phyloP scores from a whole-genome alignment of 2,113 vertebrate genomes.

The Corythoichthys intestinalis region DNA sequence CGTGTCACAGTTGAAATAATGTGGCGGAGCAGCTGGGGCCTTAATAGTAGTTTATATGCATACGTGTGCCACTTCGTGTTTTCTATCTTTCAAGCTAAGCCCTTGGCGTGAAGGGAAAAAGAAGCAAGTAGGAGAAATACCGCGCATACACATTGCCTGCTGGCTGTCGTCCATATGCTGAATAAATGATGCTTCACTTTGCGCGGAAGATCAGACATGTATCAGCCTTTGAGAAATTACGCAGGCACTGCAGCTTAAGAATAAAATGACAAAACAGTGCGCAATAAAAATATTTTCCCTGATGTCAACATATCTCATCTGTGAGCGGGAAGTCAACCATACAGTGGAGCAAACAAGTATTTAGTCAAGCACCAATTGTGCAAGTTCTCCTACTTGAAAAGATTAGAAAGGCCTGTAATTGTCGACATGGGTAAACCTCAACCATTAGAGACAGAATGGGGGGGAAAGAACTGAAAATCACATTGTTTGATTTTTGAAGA shows the following conservation, averaged over 20 bases:
- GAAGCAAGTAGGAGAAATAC: background rate
- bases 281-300: background rate
- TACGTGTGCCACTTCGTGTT: constrained; percentile 5
- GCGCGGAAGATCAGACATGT: constrained; percentile 26
- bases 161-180: constrained; percentile 45
- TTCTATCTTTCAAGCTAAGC: constrained; percentile 1
- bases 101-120: background rate
- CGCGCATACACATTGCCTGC: constrained; percentile 2
- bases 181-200: constrained; percentile 41
- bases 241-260: constrained; percentile 7
- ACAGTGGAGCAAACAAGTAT: too few species aligned
- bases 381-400: too few species aligned
- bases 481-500: too few species aligned
- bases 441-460: too few species aligned
- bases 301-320: background rate
- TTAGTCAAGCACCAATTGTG: too few species aligned
- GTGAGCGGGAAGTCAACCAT: background rate
- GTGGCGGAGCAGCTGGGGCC: constrained; percentile 13
- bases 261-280: background rate
- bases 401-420: too few species aligned
- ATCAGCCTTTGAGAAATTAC: constrained; percentile 30
- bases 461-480: too few species aligned
- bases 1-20: constrained; percentile 33
- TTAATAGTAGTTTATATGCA: constrained; percentile 12
- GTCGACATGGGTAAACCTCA: too few species aligned